Evolutionary conservation across 2,888 invertebrate genomes (phyloP), one percentile per base, ranked within the genome.

Genomic region (Boloria euphrosyne): DNA sequence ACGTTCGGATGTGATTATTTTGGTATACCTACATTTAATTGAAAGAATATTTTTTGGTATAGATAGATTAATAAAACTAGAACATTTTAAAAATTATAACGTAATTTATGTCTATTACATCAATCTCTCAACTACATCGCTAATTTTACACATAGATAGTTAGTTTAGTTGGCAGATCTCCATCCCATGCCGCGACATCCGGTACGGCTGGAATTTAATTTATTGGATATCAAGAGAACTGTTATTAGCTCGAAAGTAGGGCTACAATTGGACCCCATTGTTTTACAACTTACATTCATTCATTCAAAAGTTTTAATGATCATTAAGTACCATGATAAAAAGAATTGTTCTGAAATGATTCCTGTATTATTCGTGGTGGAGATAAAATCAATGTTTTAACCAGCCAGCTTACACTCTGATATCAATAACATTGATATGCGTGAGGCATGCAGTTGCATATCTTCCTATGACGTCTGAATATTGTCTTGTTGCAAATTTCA

Each of bases 151-250:
- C 71, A 70, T 72, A 72, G 66, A 69, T 67, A 73, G 72, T 72
- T 69, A 73, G 71, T 71, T 65, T 65, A 69, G 70, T 71, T 76
- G 76, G 75, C 74, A 73, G 70, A 74, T 68, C 69, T 74, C 76
- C 72, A 73, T 67, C 66, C 69, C 66, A 50, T 64, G 63, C 63
- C 55, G 58, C 65, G 67, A 75, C 70, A 68, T 73, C 71, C 62
- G 69, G 60, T 74, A 67, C 68, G 66, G 65, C 60, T 59, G 69
- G 72, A 76, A 75, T 72, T 75, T 73, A 75, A 77, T 75, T 75
- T 75, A 75, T 75, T 65, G 70, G 66, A 70, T 73, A 75, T 74
- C 67, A 66, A 65, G 66, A 71, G 69, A 69, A 66, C 63, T 62
- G 71, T 71, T 68, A 72, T 68, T 71, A 72, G 67, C 65, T 62